These are phyloP conservation scores for Brachionus manjavacas DNA, from an alignment of 1,140 invertebrate genomes.

Conservation along the genomic window DNA sequence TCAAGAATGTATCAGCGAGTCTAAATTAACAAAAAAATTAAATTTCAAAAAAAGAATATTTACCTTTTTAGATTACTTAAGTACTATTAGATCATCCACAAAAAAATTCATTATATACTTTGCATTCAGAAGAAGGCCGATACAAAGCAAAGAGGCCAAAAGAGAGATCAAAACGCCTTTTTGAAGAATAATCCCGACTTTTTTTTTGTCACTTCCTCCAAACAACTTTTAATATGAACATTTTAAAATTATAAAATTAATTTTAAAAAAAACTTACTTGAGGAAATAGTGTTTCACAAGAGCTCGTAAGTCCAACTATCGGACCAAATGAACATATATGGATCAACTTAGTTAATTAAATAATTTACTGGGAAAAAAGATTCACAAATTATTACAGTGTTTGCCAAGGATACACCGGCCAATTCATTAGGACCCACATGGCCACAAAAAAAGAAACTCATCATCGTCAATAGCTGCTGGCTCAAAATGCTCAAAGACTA, in stretches of 20 bases:
- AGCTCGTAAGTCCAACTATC: not conserved
- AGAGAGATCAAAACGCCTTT: not conserved
- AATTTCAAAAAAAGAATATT: not conserved
- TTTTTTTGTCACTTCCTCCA: constrained; percentile 6
- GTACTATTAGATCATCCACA: not conserved
- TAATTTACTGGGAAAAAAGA: not conserved
- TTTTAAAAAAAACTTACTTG: not conserved
- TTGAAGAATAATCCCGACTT: constrained; percentile 8
- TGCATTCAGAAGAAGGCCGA: not conserved
- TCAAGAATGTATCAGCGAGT: not conserved
- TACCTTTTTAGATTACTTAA: not conserved
- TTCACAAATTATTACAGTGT: not conserved
- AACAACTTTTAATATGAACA: not conserved
- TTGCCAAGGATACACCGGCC: not conserved
- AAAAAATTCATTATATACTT: constrained; percentile 20
- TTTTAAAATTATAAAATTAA: not conserved
- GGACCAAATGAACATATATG: constrained; percentile 2
- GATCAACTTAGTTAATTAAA: not conserved
- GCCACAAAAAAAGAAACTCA: constrained; percentile 32
- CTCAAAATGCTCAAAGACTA: not conserved
- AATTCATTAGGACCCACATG: constrained; percentile 14
- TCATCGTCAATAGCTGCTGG: constrained; percentile 11
- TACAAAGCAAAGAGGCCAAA: not conserved
- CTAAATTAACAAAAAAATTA: not conserved
- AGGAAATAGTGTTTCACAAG: constrained; percentile 17